A percentile compares a stretch with the other conserved stretches of the same genome.
Evolutionary conservation across 1,140 invertebrate species (phyloP).

Genomic region (Cyclargus thomasi): DNA sequence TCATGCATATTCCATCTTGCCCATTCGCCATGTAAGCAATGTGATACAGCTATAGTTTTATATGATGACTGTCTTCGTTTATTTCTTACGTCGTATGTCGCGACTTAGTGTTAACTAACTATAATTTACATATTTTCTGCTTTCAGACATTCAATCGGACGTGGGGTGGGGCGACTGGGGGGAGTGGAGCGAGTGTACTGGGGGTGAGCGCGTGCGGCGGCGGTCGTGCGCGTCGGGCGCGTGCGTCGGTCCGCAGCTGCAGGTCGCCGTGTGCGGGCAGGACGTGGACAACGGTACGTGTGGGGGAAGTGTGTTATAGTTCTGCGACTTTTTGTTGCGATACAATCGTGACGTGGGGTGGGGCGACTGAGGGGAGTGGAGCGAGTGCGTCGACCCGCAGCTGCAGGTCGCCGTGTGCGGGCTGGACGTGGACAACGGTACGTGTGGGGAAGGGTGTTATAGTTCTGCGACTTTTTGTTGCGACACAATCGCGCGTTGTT

Average conservation of each 20-base stretch:
- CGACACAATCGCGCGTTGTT: no score
- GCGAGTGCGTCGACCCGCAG: conserved; percentile 80
- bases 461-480: no score
- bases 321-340: no score
- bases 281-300: conserved; percentile 73
- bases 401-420: conserved; percentile 77
- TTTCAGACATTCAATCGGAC: conserved; percentile 48
- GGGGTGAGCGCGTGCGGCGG: conserved; percentile 79
- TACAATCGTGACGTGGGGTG: conserved; percentile 71
- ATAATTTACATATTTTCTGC: background rate
- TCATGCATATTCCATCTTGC: no score
- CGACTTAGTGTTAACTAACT: no score
- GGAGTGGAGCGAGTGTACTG: conserved; percentile 81
- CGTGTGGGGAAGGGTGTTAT: no score
- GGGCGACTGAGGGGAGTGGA: conserved; percentile 84
- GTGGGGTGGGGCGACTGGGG: conserved; percentile 80
- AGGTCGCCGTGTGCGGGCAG: conserved; percentile 76
- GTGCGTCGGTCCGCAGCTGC: conserved; percentile 80
- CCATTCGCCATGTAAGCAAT: no score
- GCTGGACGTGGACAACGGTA: conserved; percentile 71
- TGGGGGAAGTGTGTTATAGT: no score
- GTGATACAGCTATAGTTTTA: no score
- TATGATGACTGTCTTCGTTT: no score
- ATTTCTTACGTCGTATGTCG: no score
- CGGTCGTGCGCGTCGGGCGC: conserved; percentile 76